A percentile compares a stretch with the other conserved stretches of the same genome.
Evolutionary conservation across 2,888 invertebrate genomes (phyloP).

Genomic region (Acrocyrtus sp.): DNA sequence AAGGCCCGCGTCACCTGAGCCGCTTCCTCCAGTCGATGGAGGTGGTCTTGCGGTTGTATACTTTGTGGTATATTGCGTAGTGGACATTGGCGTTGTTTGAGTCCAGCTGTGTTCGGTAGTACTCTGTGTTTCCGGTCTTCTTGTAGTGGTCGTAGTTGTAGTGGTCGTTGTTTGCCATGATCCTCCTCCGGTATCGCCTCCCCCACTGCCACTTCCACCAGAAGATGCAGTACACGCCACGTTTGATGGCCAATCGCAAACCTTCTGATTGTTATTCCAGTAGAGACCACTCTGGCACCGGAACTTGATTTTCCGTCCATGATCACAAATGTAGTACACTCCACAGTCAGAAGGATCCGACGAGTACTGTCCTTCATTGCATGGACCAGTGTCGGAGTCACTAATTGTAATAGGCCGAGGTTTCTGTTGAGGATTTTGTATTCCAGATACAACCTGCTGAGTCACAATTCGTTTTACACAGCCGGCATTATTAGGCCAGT

Average conservation of each 20-base stretch:
- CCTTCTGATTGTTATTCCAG: constrained; percentile 72
- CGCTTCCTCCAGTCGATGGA: constrained; percentile 3
- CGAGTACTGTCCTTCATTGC: constrained; percentile 75
- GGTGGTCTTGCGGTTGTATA: constrained; percentile 1
- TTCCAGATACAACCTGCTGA: no score
- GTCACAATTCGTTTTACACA: constrained; percentile 49
- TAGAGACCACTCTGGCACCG: constrained; percentile 78
- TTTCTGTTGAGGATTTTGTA: background rate
- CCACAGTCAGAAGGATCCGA: constrained; percentile 76
- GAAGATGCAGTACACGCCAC: constrained; percentile 70
- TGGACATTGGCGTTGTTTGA: background rate
- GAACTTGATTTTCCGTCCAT: constrained; percentile 79
- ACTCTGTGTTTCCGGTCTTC: constrained; percentile 65
- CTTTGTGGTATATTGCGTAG: constrained; percentile 6
- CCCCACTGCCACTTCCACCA: constrained; percentile 6
- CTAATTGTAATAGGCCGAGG: constrained; percentile 29
- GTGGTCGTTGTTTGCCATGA: constrained; percentile 39
- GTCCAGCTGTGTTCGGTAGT: constrained; percentile 64
- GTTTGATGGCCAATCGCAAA: constrained; percentile 73
- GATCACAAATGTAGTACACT: constrained; percentile 80
- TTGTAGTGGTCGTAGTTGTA: constrained; percentile 64
- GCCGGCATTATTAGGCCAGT: constrained; percentile 73
- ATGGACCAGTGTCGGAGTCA: constrained; percentile 69
- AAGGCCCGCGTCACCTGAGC: constrained; percentile 68
- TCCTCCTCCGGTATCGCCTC: constrained; percentile 1